Evolutionary conservation across 92 coral and sea anemone genomes (phyloP).

Genomic region (Phenganax subtilis): DNA sequence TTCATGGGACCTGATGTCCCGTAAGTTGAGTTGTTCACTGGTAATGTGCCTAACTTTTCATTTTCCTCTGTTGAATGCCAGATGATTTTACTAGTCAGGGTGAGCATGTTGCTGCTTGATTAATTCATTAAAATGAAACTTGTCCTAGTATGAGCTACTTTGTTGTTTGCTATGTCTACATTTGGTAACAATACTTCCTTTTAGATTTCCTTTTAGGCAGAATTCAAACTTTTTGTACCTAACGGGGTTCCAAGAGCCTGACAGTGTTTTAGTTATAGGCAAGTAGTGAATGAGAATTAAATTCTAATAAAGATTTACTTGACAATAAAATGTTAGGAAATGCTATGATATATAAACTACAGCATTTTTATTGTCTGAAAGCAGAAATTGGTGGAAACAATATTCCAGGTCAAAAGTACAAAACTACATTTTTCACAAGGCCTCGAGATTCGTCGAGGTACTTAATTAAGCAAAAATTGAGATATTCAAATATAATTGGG

Average conservation of each 20-base stretch:
- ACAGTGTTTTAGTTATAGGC: slow-evolving; percentile 85
- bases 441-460: slow-evolving; percentile 87
- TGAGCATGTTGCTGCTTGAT: background rate
- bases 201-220: slow-evolving; percentile 84
- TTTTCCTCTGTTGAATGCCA: too few species aligned
- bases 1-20: slow-evolving; percentile 90
- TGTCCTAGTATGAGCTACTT: background rate
- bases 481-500: background rate
- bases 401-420: slow-evolving; percentile 58
- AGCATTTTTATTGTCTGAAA: background rate
- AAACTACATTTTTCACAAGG: slow-evolving; percentile 71
- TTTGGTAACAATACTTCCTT: slow-evolving; percentile 13
- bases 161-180: background rate
- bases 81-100: background rate
- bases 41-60: too few species aligned
- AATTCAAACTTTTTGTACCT: slow-evolving; percentile 87
- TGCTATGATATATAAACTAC: background rate
- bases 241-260: slow-evolving; percentile 95
- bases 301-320: too few species aligned
- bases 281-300: slow-evolving; percentile 14
- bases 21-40: slow-evolving; percentile 51
- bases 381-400: slow-evolving; percentile 64
- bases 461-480: too few species aligned
- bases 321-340: background rate
- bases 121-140: background rate